A percentile compares a stretch with the other conserved stretches of the same genome.
Conservation (phyloP, 2,888 invertebrate species). For the Kryphioiulus occultus region DNA sequence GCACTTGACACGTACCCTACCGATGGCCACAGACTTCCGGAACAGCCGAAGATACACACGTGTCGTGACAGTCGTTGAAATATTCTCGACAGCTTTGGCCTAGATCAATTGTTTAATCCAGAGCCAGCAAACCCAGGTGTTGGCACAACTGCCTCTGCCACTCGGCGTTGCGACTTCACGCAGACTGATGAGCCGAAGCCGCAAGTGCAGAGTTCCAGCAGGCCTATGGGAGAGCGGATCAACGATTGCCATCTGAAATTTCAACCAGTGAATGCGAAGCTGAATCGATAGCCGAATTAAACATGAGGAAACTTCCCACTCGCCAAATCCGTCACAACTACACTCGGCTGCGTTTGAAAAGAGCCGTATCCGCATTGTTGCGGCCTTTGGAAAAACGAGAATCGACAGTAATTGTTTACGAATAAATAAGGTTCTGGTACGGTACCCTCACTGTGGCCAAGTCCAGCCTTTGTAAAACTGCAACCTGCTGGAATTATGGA, state of each 20-base stretch:
- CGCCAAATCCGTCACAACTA: not conserved
- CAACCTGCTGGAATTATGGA: not conserved
- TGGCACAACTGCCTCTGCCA: not conserved
- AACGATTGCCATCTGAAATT: not conserved
- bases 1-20: too few species aligned
- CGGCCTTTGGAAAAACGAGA: not conserved
- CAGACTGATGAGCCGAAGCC: not conserved
- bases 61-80: too few species aligned
- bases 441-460: not conserved
- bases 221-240: not conserved
- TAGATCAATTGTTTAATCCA: too few species aligned
- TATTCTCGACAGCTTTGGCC: too few species aligned
- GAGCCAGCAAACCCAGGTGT: not conserved
- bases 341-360: not conserved
- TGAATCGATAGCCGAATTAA: not conserved
- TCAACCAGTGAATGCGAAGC: not conserved
- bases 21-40: too few species aligned
- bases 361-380: not conserved
- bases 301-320: not conserved
- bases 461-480: not conserved
- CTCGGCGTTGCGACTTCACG: not conserved
- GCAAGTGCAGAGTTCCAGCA: not conserved
- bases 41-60: too few species aligned
- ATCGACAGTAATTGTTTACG: not conserved
- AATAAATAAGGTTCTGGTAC: not conserved